Base-by-base conservation (phyloP, 1,140 invertebrate species). In the Saccostrea cuccullata region DNA sequence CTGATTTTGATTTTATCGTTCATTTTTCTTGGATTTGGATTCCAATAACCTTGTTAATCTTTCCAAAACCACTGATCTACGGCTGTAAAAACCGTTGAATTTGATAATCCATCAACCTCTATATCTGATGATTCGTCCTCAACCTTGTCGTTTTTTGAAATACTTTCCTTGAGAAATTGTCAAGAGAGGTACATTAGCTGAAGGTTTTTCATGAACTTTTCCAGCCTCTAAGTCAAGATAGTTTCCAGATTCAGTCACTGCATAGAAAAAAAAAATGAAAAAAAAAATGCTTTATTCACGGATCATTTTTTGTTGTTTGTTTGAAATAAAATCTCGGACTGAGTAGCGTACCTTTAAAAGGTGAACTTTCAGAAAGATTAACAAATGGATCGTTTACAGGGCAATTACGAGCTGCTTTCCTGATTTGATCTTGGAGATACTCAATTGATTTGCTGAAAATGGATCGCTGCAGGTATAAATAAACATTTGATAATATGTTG, bases 1-100 rank as follows among this genome's bases (percentile, higher is more conserved):
- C 70, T n/a, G n/a, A 77, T 30, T 36, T 12, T 77, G 15, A 77
- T 77, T 77, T 26, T 77, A 0, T 77, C 70, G 15, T 77, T 77
- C 26, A 77, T 77, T 30, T 77, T 36, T 40, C 23, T 77, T 9
- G 70, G 15, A 30, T 77, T 40, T 30, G 70, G 70, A 30, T 77
- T 77, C 70, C 70, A 77, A 9, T 77, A 9, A 9, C 70, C 70
- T 15, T 36, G 13, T 9, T 36, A 0, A 77, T 77, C 70, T 77
- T 77, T 77, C 70, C 70, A 77, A 2, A 77, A 12, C 70, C 70
- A 77, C 26, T 77, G 70, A 77, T 77, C 26, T 36, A 77, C 17
- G 17, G 15, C 58, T 3, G 5, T 64, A 2, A 20, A 13, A 15
- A 26, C 13, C 26, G 15, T 9, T 2, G 26, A 36, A 13, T 30